Evolutionary conservation across 2,888 invertebrate genomes (phyloP), one percentile per base, ranked within the genome.

Genomic region (Autographa gamma): DNA sequence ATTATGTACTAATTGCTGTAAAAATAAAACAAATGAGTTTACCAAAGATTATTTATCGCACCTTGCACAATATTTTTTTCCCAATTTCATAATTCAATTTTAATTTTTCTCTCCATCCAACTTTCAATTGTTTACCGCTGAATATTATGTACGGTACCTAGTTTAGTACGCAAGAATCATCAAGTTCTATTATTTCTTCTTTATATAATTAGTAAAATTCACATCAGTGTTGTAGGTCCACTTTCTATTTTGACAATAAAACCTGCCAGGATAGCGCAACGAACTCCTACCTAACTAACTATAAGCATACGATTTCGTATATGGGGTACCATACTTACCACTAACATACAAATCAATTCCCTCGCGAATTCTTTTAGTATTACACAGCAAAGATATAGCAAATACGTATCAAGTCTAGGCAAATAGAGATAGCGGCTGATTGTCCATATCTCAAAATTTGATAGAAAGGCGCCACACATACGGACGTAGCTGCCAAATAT

Each of bases 381-480:
- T 48, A 48, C 48, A 25, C 54, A 60, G 54, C 14, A 54, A 11
- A 68, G 63, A 61, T 67, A 77, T 54, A 41, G 52, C 11, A 41
- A 14, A 41, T 59, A 41, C 32, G 70, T 48, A 41, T 66, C 41
- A 69, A 70, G 18, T 38, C 6, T 61, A 32, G 14, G 61, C 32
- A 65, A 32, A 60, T 56, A 58, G 32, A 31, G 64, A 68, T 76
- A 78, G 66, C 66, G 31, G 52, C 38, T 73, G 72, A 84, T 82
- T 75, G 73, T 63, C 63, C 77, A 81, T 85, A 83, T 77, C 72
- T 52, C 64, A 64, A 19, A 61, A 68, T 66, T 59, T 64, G 72
- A 82, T 82, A 73, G 14, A 71, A 63, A 66, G 84, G 84, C 83
- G 86, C 84, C 79, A 73, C 59, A 66, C 71, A 76, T 83, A 69